Percentiles rank a stretch among this genome's conserved stretches.
phyloP scores from a whole-genome alignment of 2,113 vertebrate genomes.

The Propithecus coquereli region DNA sequence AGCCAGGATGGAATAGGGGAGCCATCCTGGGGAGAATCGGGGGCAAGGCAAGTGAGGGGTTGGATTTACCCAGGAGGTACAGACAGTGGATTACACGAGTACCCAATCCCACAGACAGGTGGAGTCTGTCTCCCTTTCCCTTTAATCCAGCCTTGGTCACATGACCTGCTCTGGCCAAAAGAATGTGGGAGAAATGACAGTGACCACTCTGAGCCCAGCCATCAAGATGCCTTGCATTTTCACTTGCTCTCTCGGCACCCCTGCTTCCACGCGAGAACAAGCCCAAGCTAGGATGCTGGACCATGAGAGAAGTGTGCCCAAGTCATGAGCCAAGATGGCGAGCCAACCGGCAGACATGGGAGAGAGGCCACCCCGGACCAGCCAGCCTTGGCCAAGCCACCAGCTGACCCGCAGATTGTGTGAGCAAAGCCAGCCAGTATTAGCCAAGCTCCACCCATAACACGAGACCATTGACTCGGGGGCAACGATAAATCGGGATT shows the following conservation, averaged over 20 bases:
- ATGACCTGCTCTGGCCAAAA: not conserved
- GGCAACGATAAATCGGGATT: not conserved
- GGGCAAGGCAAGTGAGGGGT: fast-evolving
- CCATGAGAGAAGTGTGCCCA: not conserved
- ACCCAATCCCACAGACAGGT: not conserved
- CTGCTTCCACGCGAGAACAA: not conserved
- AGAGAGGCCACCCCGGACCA: not conserved
- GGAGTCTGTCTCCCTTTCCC: not conserved
- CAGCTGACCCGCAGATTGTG: not conserved
- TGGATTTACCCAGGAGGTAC: not conserved
- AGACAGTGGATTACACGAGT: not conserved
- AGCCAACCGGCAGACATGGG: not conserved
- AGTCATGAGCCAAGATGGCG: not conserved
- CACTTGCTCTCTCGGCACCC: not conserved
- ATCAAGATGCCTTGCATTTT: not conserved
- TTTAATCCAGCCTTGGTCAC: not conserved
- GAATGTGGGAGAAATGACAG: not conserved
- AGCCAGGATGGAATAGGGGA: not conserved
- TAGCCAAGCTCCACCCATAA: not conserved
- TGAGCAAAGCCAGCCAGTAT: not conserved
- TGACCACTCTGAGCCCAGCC: not conserved
- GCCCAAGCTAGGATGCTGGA: not conserved
- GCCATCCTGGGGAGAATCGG: not conserved
- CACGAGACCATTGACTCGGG: not conserved
- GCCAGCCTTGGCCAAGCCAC: not conserved